Conservation (phyloP, 2,113 vertebrate genomes). For the Alectura lathami region DNA sequence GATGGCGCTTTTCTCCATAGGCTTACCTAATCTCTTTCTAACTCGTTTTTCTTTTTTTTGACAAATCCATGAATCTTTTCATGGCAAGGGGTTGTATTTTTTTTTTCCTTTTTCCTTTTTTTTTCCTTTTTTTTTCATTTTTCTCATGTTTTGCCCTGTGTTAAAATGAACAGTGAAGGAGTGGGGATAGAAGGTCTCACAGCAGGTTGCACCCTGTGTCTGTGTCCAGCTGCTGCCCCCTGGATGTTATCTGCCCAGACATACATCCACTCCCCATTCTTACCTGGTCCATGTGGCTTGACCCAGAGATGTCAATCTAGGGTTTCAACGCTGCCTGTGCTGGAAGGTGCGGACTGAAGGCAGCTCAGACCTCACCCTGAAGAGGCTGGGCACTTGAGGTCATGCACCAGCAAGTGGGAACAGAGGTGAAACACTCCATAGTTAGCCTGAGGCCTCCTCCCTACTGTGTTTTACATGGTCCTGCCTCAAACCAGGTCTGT, state of each 20-base stretch:
- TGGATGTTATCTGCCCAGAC: not conserved
- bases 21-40: not conserved
- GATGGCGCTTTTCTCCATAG: not conserved
- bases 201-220: not conserved
- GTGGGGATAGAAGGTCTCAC: not conserved
- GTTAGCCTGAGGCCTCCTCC: not conserved
- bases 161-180: not conserved
- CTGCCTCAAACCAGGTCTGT: not conserved
- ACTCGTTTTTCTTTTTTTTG: not conserved
- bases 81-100: not conserved
- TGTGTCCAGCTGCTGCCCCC: not conserved
- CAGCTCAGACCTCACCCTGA: not conserved
- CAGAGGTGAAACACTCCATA: not conserved
- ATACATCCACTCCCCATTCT: accelerated
- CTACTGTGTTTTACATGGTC: not conserved
- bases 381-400: not conserved
- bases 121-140: not conserved
- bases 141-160: accelerated
- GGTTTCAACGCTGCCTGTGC: not conserved
- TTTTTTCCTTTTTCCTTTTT: not conserved
- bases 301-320: not conserved
- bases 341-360: not conserved
- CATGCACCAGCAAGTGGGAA: not conserved
- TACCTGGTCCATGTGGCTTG: no score
- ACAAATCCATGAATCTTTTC: not conserved